phyloP scores from a whole-genome alignment of 1,140 invertebrate genomes.

The Coelopa frigida region DNA sequence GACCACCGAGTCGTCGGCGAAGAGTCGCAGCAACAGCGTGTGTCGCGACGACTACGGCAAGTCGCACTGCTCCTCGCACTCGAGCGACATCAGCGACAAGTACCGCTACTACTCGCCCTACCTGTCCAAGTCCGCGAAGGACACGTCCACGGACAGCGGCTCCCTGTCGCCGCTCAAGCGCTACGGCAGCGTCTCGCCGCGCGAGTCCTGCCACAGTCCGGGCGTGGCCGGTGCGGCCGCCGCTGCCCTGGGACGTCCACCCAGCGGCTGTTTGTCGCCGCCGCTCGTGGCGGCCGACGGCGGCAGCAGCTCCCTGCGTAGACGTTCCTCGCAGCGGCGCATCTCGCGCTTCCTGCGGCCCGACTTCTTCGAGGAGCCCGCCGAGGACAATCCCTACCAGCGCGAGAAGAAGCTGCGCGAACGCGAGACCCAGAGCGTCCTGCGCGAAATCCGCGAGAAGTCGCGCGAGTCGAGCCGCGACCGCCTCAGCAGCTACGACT shows the following conservation, averaged over 20 bases:
- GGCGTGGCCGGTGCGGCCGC: not conserved
- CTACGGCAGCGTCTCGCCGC: conserved; percentile 17
- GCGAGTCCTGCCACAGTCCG: not conserved
- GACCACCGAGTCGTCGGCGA: conserved; percentile 6
- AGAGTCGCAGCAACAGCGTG: conserved; percentile 34
- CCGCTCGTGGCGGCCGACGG: conserved; percentile 19
- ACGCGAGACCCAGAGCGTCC: conserved; percentile 55
- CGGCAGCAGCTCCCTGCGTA: conserved; percentile 37
- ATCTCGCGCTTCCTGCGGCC: conserved; percentile 66
- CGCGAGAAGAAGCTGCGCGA: conserved; percentile 63
- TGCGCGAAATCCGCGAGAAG: conserved; percentile 58
- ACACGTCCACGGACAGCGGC: conserved; percentile 12
- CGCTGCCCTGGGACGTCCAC: conserved; percentile 32
- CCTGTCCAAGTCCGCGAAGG: conserved; percentile 28
- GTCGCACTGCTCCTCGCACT: conserved; percentile 29
- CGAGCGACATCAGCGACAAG: conserved; percentile 38
- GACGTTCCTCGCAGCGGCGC: conserved; percentile 49
- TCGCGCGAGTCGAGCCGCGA: conserved; percentile 23
- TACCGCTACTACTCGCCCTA: conserved; percentile 44
- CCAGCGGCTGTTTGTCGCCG: conserved; percentile 39
- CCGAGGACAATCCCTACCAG: conserved; percentile 58
- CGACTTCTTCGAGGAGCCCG: conserved; percentile 64
- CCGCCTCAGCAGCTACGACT: conserved; percentile 5
- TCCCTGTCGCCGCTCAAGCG: conserved; percentile 20
- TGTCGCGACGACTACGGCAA: conserved; percentile 35